Evolutionary conservation across 2,888 invertebrate genomes (phyloP).

Genomic region (Dendrolimus pini): DNA sequence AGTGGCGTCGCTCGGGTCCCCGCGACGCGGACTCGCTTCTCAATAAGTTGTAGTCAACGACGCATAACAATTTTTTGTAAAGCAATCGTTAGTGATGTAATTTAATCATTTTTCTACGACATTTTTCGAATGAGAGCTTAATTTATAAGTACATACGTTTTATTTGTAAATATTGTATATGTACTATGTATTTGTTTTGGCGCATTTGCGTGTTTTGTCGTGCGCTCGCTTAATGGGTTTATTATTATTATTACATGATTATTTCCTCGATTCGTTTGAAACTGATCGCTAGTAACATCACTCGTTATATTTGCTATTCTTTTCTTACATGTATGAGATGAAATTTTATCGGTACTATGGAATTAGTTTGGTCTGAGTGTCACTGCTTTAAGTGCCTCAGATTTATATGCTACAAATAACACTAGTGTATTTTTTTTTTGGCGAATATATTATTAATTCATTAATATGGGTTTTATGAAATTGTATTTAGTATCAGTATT

Average conservation of each 20-base stretch:
- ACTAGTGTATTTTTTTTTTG: no score
- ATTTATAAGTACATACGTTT: slow-evolving; percentile 47
- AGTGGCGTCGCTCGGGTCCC: background rate
- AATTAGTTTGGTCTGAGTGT: no score
- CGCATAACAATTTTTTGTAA: slow-evolving; percentile 24
- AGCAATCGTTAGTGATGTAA: slow-evolving; percentile 53
- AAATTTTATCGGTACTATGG: no score
- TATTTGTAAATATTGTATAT: slow-evolving; percentile 69
- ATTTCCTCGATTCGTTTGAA: slow-evolving; percentile 9
- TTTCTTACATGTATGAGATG: background rate
- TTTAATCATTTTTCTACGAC: slow-evolving; percentile 26
- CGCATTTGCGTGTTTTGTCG: slow-evolving; percentile 36
- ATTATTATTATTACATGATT: slow-evolving; percentile 4
- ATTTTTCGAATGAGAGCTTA: slow-evolving; percentile 62
- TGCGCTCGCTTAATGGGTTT: background rate
- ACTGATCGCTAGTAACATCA: slow-evolving; percentile 29
- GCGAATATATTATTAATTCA: no score
- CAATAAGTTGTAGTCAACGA: background rate
- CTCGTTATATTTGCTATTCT: slow-evolving; percentile 12
- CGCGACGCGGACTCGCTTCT: background rate
- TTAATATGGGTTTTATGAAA: no score
- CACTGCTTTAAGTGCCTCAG: no score
- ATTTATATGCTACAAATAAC: no score
- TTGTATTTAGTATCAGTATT: no score
- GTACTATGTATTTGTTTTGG: slow-evolving; percentile 41